These are phyloP conservation scores for Cheilosia scutellata DNA, from an alignment of 2,888 invertebrate species.

Conservation along the genomic window DNA sequence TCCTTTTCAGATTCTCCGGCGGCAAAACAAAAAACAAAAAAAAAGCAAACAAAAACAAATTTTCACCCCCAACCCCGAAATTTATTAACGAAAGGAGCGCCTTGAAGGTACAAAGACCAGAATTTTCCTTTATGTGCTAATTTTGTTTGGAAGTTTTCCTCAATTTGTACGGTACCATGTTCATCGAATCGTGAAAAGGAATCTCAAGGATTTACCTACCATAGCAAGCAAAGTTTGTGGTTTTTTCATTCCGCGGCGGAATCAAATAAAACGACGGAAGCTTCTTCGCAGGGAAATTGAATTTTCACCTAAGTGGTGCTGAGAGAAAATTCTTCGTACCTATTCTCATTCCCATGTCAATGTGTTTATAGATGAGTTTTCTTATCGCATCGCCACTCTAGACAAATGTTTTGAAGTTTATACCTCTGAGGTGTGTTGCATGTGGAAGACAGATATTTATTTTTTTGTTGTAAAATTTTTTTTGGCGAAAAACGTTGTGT, in stretches of 20 bases:
- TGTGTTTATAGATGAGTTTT: constrained; percentile 23
- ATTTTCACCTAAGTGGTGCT: constrained; percentile 31
- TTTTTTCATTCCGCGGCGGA: constrained; percentile 31
- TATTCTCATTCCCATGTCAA: not conserved
- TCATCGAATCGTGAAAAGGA: constrained; percentile 50
- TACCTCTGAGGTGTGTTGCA: constrained; percentile 13
- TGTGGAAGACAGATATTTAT: constrained; percentile 12
- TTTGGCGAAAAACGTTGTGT: not conserved
- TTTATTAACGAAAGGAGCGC: not conserved
- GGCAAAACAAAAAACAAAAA: constrained; percentile 7
- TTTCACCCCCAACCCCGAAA: constrained; percentile 3
- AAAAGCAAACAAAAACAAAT: constrained; percentile 12
- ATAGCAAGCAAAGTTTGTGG: constrained; percentile 39
- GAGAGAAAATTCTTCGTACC: not conserved
- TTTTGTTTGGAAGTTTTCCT: constrained; percentile 64
- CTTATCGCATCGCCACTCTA: constrained; percentile 21
- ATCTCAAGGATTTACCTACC: constrained; percentile 58
- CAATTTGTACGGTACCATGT: constrained; percentile 46
- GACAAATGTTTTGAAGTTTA: constrained; percentile 39
- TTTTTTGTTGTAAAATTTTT: not conserved
- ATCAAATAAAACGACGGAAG: constrained; percentile 59
- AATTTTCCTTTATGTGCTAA: constrained; percentile 63
- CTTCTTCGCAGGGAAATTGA: constrained; percentile 52
- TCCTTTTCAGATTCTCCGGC: constrained; percentile 26
- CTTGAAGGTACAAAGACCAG: constrained; percentile 37